Base-by-base conservation (phyloP, 2,113 vertebrate genomes). In the Sinocyclocheilus maitianheensis region DNA sequence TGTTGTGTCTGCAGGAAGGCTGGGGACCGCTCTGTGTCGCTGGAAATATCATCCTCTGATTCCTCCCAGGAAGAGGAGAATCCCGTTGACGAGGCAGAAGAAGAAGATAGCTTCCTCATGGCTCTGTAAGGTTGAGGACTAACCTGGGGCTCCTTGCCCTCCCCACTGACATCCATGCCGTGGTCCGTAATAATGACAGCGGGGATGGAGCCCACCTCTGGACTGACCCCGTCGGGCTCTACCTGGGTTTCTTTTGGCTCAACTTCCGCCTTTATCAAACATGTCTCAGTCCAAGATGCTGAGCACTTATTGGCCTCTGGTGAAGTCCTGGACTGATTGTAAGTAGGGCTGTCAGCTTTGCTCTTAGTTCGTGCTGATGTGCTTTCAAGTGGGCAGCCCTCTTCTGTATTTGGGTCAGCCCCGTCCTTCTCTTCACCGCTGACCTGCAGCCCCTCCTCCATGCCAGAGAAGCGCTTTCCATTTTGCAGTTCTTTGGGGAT, bases 61-160 rank as follows among this genome's bases (percentile, higher is more conserved):
- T 99, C 98, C 40, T 99, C 98, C 93, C 96, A 99, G 77, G 98
- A 99, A 0, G 98, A 99, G 63, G 97, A 99, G 92, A 99, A 99
- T 40, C 98, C 98, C 0, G 98, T 97, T 43, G 98, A 99, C 76
- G 98, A 99, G 3, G 97, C 96, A 0, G 98, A 99, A 30, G 98
- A 99, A 0, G 98, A 99, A 0, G 98, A 99, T 83, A 99, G 95
- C 89, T 99, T 99, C 90, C 98, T 93, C 77, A 96, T 85, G 0
- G 94, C 92, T 87, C 89, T 90, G 3, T 14, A 34, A 18, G 95
- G 89, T 89, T 86, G 94, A 11, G 93, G 89, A 12, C 86, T 92
- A 26, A 94, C 92, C 93, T 95, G 65, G 22, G 93, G 79, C 43
- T 94, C 89, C 0, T 7, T 85, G 24, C 86, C 89, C 0, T 96